Evolutionary conservation across 2,888 invertebrate species (phyloP).

Genomic region (Coecobrya sp.): DNA sequence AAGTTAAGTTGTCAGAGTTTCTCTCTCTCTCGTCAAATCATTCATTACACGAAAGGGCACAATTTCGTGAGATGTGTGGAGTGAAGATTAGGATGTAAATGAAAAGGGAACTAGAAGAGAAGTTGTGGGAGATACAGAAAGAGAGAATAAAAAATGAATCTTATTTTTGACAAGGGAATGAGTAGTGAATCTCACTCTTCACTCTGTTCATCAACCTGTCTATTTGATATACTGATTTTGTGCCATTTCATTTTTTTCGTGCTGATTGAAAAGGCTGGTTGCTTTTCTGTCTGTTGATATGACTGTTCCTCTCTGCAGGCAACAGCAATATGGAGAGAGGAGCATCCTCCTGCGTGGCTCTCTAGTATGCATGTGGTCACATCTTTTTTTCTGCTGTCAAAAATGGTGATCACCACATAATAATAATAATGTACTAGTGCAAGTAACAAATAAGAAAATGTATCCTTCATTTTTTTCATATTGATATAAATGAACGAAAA

Average conservation of each 20-base stretch:
- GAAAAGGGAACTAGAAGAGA: neutral
- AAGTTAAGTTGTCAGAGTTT: constrained; percentile 57
- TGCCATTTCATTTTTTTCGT: constrained; percentile 72
- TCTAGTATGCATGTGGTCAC: constrained; percentile 58
- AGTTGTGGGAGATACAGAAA: neutral
- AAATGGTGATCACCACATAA: constrained; percentile 72
- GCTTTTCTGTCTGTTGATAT: constrained; percentile 28
- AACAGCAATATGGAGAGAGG: neutral
- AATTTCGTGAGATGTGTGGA: constrained; percentile 40
- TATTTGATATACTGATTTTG: constrained; percentile 62
- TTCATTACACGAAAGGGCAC: constrained; percentile 67
- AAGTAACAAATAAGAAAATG: constrained; percentile 42
- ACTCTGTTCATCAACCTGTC: constrained; percentile 64
- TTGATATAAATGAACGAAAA: constrained; percentile 56
- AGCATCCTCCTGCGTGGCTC: constrained; percentile 32
- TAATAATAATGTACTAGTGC: constrained; percentile 28
- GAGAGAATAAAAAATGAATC: constrained; percentile 25
- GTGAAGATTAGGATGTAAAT: neutral
- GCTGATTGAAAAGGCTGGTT: constrained; percentile 59
- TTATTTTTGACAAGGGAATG: constrained; percentile 71
- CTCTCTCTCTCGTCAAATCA: constrained; percentile 53
- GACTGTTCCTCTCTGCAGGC: constrained; percentile 69
- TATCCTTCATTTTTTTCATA: constrained; percentile 23
- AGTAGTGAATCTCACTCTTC: constrained; percentile 62
- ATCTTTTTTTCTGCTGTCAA: constrained; percentile 65